These are phyloP conservation scores for Noturus placidus DNA, from an alignment of 2,113 vertebrate genomes.

Conservation along the genomic window DNA sequence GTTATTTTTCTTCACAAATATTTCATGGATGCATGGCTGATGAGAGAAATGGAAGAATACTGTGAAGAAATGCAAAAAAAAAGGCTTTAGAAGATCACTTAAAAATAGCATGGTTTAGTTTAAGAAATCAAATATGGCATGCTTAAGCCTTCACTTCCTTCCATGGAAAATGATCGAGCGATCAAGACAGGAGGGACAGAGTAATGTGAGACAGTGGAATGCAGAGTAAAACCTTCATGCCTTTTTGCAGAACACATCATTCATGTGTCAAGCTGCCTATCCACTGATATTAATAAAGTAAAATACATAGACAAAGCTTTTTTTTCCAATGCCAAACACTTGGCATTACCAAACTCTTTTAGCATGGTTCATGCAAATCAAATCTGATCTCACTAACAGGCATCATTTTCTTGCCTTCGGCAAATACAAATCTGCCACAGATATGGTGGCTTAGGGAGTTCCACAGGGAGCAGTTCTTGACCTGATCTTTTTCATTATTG, in stretches of 20 bases:
- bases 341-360: constrained; percentile 3
- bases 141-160: neutral
- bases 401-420: neutral
- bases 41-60: neutral
- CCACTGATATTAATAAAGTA: neutral
- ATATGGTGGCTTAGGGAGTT: neutral
- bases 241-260: constrained; percentile 19
- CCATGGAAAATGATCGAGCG: neutral
- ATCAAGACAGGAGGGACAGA: neutral
- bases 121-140: neutral
- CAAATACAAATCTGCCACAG: neutral
- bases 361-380: constrained; percentile 10
- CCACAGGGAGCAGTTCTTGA: neutral
- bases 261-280: constrained; percentile 21
- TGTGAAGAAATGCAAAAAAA: neutral
- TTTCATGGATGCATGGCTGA: neutral
- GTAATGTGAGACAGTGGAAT: constrained; percentile 9
- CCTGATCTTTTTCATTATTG: neutral
- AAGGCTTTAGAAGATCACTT: neutral
- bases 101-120: neutral
- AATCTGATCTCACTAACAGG: neutral
- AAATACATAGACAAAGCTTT: neutral
- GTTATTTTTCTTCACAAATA: neutral
- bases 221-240: constrained; percentile 2
- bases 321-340: neutral